Percentiles rank a stretch among this genome's conserved stretches.
These are phyloP conservation scores for Hirudo medicinalis DNA, from an alignment of 1,140 invertebrate genomes.

Conservation along the genomic window DNA sequence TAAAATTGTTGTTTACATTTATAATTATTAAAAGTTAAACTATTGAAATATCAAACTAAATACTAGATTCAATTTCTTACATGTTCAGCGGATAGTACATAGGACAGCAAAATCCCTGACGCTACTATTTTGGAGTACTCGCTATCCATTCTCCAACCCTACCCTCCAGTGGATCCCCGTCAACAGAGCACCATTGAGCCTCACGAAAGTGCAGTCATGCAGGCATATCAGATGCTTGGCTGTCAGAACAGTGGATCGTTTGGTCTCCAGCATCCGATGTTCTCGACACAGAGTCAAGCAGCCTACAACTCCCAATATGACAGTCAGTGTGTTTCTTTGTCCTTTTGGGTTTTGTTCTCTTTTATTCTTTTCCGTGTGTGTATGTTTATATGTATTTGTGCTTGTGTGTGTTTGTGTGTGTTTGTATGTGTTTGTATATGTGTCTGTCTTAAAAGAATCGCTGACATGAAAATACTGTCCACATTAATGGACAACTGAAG, in stretches of 20 bases:
- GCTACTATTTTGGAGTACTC: not conserved
- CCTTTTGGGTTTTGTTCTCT: too few relatives aligned
- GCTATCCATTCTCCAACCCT: not conserved
- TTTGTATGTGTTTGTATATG: too few relatives aligned
- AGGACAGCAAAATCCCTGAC: not conserved
- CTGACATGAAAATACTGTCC: too few relatives aligned
- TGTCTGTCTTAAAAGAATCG: too few relatives aligned
- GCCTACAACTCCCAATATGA: too few relatives aligned
- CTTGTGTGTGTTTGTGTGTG: too few relatives aligned
- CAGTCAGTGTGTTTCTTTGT: too few relatives aligned
- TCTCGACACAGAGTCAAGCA: not conserved
- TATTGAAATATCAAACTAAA: not conserved
- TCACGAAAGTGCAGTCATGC: constrained; percentile 3
- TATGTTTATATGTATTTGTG: too few relatives aligned
- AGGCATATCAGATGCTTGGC: constrained; percentile 19
- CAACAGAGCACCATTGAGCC: not conserved
- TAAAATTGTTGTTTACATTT: too few relatives aligned
- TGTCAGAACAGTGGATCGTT: constrained; percentile 9
- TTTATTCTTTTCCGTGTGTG: too few relatives aligned
- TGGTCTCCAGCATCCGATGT: constrained; percentile 6
- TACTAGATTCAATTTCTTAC: not conserved
- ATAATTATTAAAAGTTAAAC: too few relatives aligned
- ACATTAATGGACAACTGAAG: too few relatives aligned
- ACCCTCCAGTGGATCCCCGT: not conserved
- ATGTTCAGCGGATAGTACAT: not conserved